A percentile compares a stretch with the other conserved stretches of the same genome.
These are phyloP conservation scores for Glossophaga mutica DNA, from an alignment of 2,797 vertebrate species.

Conservation along the genomic window DNA sequence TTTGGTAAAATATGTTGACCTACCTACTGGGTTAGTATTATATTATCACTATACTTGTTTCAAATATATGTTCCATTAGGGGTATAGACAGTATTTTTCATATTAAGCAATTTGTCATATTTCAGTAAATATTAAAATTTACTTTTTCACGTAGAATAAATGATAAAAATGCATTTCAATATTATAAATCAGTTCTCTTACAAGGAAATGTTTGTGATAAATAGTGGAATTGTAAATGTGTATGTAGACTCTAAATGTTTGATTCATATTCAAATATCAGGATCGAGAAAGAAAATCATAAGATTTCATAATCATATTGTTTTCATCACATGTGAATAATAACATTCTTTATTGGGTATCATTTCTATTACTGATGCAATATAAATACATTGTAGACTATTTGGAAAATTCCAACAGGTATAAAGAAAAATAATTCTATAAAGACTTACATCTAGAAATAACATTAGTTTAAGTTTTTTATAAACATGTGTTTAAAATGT, in stretches of 20 bases:
- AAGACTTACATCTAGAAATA: background rate
- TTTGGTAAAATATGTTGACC: background rate
- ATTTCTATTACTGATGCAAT: background rate
- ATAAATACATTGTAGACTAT: background rate
- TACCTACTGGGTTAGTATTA: background rate
- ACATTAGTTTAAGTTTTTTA: background rate
- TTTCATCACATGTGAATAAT: background rate
- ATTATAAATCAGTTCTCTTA: background rate
- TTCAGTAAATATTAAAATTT: background rate
- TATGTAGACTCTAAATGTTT: background rate
- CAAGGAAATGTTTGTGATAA: background rate
- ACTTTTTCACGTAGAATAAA: background rate
- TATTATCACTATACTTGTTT: background rate
- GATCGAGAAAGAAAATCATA: background rate
- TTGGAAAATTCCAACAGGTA: background rate
- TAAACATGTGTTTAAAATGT: background rate
- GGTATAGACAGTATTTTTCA: background rate
- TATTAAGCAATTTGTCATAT: background rate
- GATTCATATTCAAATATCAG: background rate
- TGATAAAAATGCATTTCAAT: background rate
- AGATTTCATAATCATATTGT: background rate
- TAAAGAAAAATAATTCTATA: background rate
- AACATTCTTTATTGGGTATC: background rate
- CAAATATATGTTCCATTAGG: background rate
- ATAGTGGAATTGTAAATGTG: background rate